phyloP scores from a whole-genome alignment of 2,888 invertebrate genomes.

The Lottia gigantea region DNA sequence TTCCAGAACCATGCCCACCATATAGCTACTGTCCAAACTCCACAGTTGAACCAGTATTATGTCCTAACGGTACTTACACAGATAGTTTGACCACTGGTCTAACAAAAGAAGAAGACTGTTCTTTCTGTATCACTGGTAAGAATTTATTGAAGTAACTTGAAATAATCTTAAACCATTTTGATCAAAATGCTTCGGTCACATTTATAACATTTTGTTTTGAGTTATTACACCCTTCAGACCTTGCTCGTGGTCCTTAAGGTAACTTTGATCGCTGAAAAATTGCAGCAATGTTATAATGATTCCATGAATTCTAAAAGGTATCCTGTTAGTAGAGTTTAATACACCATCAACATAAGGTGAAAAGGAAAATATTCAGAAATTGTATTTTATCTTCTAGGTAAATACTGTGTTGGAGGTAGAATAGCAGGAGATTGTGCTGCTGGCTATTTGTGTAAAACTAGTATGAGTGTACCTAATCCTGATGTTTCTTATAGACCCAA shows the following conservation, averaged over 20 bases:
- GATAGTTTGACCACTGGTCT: conserved; percentile 39
- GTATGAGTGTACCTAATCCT: conserved; percentile 52
- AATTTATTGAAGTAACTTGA: neutral
- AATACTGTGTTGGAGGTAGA: conserved; percentile 60
- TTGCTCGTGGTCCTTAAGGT: no score
- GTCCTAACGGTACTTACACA: conserved; percentile 62
- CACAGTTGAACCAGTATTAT: conserved; percentile 50
- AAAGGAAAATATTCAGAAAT: no score
- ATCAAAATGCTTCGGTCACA: no score
- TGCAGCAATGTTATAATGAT: no score
- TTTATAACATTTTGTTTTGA: no score
- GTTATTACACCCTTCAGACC: no score
- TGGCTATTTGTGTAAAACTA: conserved; percentile 56
- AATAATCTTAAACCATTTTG: no score
- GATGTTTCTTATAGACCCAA: conserved; percentile 39
- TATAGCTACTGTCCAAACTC: conserved; percentile 61
- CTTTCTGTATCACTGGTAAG: conserved; percentile 53
- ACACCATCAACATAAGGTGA: no score
- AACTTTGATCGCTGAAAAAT: no score
- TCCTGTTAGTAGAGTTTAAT: no score
- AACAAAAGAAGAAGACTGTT: conserved; percentile 47
- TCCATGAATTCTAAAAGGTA: no score
- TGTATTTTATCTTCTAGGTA: conserved; percentile 42
- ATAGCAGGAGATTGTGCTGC: conserved; percentile 60
- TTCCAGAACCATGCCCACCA: conserved; percentile 55